Evolutionary conservation across 30 jellyfish, hydroid and myxozoan genomes (phyloP), one percentile per base, ranked within the genome.

Genomic region (Aurelia sp.): DNA sequence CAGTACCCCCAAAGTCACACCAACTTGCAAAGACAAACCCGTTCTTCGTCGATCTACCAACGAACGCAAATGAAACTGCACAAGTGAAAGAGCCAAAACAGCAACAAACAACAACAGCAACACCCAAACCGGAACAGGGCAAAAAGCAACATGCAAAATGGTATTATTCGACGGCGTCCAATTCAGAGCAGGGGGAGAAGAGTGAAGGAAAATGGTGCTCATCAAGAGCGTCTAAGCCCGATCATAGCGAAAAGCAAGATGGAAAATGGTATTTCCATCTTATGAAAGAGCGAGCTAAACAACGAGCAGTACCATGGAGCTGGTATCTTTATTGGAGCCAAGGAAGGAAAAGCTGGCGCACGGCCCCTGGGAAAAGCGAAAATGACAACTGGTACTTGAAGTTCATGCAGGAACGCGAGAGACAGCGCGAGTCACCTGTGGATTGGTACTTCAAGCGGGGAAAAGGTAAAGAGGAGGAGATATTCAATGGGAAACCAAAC

Each of bases 261-360:
- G 57, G 81, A 50, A 52, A 50, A 20, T 86, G 96, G 96, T 86
- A 86, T 70, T 76, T 86, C 67, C 15, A 51, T 18, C 47, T 73
- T 51, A 77, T 67, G 91, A 58, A 78, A 57, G 90, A 67, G n/a
- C 74, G 91, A 18, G 96, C 86, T 16, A 69, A 68, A 15, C 91
- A 88, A 33, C 59, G 91, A 35, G 82, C 87, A 15, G 69, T 68
- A 22, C 96, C 96, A 10, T 19, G 58, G 70, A 88, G 91, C 69
- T 88, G 96, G 96, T 88, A 88, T 75, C 69, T 78, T 33, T 78
- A 76, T 58, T 88, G 91, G 91, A 71, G 81, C 83, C 78, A 78
- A 51, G 96, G 96, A 3, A 58, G 96, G 22, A 59, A 82, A 44
- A 68, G 63, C 51, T 78, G 88, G 91, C 81, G 96, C 40, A n/a